These are phyloP conservation scores for Cynopterus brachyotis DNA, from an alignment of 2,113 vertebrate genomes.

Conservation along the genomic window DNA sequence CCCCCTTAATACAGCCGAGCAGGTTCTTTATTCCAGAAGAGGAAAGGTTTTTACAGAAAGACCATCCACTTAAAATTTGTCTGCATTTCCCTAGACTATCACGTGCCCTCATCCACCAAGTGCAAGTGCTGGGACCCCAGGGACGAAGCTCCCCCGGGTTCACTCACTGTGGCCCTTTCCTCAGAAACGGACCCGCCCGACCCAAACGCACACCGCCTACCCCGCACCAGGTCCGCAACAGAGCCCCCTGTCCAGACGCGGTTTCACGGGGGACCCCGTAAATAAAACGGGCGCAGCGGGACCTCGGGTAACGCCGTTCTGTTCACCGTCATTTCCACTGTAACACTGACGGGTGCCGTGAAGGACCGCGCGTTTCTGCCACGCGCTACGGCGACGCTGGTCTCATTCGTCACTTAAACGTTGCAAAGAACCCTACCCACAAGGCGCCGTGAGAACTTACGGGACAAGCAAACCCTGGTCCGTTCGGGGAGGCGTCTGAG, in stretches of 20 bases:
- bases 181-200: background rate
- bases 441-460: background rate
- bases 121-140: fast-evolving
- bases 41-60: background rate
- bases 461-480: background rate
- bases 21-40: background rate
- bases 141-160: background rate
- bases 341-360: background rate
- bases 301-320: background rate
- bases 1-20: background rate
- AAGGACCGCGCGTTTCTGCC: background rate
- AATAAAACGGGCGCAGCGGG: background rate
- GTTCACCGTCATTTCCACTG: background rate
- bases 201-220: background rate
- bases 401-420: background rate
- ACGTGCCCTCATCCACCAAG: background rate
- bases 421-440: too few species aligned
- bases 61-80: fast-evolving
- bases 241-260: background rate
- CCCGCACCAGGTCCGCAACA: background rate
- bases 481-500: background rate
- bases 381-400: too few species aligned
- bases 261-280: background rate
- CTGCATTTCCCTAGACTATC: background rate
- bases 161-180: background rate